phyloP scores from a whole-genome alignment of 1,140 invertebrate species.

The Philopotamus ludificatus region DNA sequence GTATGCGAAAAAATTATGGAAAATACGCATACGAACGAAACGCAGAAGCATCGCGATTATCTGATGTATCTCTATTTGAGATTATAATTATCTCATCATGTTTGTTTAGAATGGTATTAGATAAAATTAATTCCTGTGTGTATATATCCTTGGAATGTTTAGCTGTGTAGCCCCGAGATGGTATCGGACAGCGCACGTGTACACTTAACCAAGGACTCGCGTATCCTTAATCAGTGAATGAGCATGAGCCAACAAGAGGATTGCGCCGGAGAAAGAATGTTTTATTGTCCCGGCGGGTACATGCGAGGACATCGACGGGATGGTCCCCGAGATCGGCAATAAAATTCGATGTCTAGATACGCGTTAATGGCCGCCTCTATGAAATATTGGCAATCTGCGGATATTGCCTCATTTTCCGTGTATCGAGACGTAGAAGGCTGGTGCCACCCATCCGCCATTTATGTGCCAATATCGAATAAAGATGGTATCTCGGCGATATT shows the following conservation, averaged over 20 bases:
- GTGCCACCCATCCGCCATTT: no score
- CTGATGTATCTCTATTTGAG: no score
- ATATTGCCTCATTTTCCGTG: no score
- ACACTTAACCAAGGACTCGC: constrained; percentile 3
- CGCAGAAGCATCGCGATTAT: background rate
- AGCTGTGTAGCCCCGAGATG: no score
- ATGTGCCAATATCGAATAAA: no score
- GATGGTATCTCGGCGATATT: no score
- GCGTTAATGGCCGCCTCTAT: no score
- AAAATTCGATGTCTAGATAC: no score
- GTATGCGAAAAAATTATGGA: background rate
- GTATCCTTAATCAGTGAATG: constrained; percentile 19
- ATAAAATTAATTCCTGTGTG: background rate
- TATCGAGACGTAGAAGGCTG: no score
- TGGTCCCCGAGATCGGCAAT: no score
- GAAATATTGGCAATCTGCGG: no score
- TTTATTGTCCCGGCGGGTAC: constrained; percentile 8
- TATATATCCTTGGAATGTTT: background rate
- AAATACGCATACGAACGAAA: background rate
- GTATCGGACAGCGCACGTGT: constrained; percentile 6
- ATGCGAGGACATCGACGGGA: background rate
- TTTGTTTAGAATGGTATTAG: background rate
- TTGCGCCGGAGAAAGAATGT: constrained; percentile 3
- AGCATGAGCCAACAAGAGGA: constrained; percentile 13
- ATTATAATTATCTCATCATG: no score